Evolutionary conservation across 2,113 vertebrate species (phyloP).

Genomic region (Sakesphorus luctuosus): DNA sequence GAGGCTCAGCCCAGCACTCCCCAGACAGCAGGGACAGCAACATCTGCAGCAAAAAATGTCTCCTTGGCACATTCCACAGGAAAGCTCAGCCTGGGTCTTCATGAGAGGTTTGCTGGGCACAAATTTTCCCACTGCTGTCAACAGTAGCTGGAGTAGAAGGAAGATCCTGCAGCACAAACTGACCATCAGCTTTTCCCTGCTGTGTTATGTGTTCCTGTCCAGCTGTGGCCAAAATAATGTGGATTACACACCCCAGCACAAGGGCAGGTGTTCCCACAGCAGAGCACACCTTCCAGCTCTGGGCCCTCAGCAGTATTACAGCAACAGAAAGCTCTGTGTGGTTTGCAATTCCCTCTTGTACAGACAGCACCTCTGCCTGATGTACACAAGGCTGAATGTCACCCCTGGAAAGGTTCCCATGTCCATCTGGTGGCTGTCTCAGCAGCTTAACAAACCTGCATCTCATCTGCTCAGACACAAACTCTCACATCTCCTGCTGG

Average conservation of each 20-base stretch:
- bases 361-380: not conserved
- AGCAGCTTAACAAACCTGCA: not conserved
- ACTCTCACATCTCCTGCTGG: not conserved
- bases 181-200: not conserved
- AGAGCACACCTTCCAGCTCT: not conserved
- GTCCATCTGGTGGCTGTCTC: not conserved
- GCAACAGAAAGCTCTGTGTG: not conserved
- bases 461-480: not conserved
- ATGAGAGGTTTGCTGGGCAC: not conserved
- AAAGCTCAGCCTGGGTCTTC: not conserved
- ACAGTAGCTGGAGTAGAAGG: not conserved
- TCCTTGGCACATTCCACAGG: not conserved
- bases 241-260: not conserved
- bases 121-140: not conserved
- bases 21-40: not conserved
- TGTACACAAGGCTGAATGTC: not conserved
- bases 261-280: not conserved
- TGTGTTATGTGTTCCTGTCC: not conserved
- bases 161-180: not conserved
- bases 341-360: not conserved
- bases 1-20: not conserved
- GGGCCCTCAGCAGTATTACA: not conserved
- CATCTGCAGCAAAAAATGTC: conserved; percentile 11
- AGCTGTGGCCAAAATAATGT: not conserved
- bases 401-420: not conserved